Percentiles rank a stretch among this genome's conserved stretches.
Evolutionary conservation across 2,113 vertebrate genomes (phyloP).

Genomic region (Eubucco bourcierii): DNA sequence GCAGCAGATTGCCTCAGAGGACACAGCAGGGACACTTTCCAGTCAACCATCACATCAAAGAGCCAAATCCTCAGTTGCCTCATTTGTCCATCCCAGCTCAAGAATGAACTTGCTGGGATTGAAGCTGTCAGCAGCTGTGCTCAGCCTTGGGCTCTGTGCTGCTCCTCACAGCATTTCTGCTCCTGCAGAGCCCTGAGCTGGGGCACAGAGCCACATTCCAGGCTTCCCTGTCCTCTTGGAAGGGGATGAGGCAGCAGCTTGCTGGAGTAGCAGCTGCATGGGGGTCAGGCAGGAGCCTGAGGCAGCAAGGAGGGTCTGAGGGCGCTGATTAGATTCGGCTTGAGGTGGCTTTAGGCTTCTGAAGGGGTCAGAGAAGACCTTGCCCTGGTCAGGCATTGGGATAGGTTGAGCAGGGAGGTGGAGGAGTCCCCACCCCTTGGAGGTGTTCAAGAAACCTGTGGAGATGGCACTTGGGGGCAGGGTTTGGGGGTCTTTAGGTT

Average conservation of each 20-base stretch:
- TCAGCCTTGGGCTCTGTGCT: neutral
- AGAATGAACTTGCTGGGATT: neutral
- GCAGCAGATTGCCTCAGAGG: neutral
- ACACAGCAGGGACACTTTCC: neutral
- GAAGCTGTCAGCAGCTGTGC: neutral
- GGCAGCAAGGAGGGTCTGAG: neutral
- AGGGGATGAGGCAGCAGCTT: neutral
- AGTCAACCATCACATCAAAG: neutral
- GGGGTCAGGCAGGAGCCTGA: neutral
- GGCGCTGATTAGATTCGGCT: fast-evolving
- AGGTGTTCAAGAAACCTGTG: too few species aligned
- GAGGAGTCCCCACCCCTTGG: too few species aligned
- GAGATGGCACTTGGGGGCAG: too few species aligned
- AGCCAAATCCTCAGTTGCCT: neutral
- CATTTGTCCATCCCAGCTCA: neutral
- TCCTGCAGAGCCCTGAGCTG: neutral
- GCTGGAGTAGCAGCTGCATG: neutral
- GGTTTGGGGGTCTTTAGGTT: too few species aligned
- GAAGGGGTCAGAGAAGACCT: neutral
- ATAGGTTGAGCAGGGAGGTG: too few species aligned
- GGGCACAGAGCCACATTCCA: fast-evolving
- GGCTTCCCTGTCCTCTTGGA: neutral
- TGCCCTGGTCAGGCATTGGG: too few species aligned
- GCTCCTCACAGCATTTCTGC: neutral
- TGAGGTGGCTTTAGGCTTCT: neutral